Evolutionary conservation across 1,140 invertebrate species (phyloP), one percentile per base, ranked within the genome.

Genomic region (Probaryconus sp.): DNA sequence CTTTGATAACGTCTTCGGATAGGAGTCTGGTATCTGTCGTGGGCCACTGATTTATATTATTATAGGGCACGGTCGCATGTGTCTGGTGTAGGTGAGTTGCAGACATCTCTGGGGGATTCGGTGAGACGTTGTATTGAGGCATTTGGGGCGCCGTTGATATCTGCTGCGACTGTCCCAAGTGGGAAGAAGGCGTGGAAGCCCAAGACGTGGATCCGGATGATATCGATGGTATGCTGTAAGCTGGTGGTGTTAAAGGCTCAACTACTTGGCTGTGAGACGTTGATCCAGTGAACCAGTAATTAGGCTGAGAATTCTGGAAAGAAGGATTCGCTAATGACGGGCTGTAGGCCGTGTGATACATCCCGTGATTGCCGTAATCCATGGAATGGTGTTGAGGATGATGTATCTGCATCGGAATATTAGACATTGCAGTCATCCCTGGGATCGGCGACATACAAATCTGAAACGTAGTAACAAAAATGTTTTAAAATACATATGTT

Each of bases 361-460:
- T 31, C 2, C 35, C 35, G 1, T 79, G 13, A 10, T 53, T 68
- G 7, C 68, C 60, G 47, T 83, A 84, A n/a, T 85, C 80, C 76
- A 82, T 79, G 0, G 24, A 2, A 0, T 65, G 4, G 14, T 68
- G 72, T n/a, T 76, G 74, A 0, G 60, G 47, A 3, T n/a, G n/a
- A n/a, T 78, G 77, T 53, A 81, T 77, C 21, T 77, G 74, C 77
- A 82, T 78, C 1, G 79, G 53, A 1, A 82, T 60, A 6, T 40
- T 48, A 1, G 81, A 42, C 76, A 83, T 83, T 2, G 80, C 35
- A 5, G 80, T 67, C 78, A 84, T 80, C 0, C 77, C 79, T 2
- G 79, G 37, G 64, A 82, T 79, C n/a, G 81, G 64, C 6, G 81
- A 80, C 65, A 82, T 68, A 40, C 80, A 80, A 60, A 80, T 81